Percentiles rank a stretch among this genome's conserved stretches.
These are phyloP conservation scores for Aplysina aerophoba DNA, from an alignment of 37 sponge, comb jelly and placozoan species.

Conservation along the genomic window DNA sequence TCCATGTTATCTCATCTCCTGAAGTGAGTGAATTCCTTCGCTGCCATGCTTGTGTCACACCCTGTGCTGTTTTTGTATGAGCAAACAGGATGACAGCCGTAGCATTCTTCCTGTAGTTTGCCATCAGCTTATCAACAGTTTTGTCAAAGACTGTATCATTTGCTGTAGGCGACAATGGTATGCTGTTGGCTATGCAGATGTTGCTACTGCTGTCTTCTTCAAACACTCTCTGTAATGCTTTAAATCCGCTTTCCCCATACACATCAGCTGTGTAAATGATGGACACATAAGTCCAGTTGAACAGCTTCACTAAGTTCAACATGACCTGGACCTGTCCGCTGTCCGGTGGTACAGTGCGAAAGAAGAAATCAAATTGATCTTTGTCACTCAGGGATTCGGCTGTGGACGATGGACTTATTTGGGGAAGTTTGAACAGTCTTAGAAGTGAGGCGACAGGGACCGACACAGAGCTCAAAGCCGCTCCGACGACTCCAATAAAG, in stretches of 20 bases:
- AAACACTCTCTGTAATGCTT: slow-evolving; percentile 29
- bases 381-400: slow-evolving; percentile 64
- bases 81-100: slow-evolving; percentile 58
- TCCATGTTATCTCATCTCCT: slow-evolving; percentile 47
- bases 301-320: slow-evolving; percentile 52
- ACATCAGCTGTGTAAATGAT: slow-evolving; percentile 45
- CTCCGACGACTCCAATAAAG: slow-evolving; percentile 72
- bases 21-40: not conserved
- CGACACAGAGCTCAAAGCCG: slow-evolving; percentile 62
- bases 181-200: slow-evolving; percentile 16
- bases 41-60: slow-evolving; percentile 24
- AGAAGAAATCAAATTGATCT: slow-evolving; percentile 67
- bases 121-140: not conserved
- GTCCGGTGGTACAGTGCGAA: slow-evolving; percentile 81
- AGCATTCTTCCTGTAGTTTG: slow-evolving; percentile 36
- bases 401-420: slow-evolving; percentile 76
- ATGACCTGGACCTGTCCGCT: slow-evolving; percentile 65
- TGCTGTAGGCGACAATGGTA: not conserved
- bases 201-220: not conserved
- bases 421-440: slow-evolving; percentile 69
- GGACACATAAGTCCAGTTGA: slow-evolving; percentile 68
- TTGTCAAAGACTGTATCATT: not conserved
- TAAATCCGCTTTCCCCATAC: slow-evolving; percentile 54
- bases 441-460: slow-evolving; percentile 70
- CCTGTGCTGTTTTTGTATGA: not conserved